Base-by-base conservation (phyloP, 2,888 invertebrate species). In the Camponotus fellah region DNA sequence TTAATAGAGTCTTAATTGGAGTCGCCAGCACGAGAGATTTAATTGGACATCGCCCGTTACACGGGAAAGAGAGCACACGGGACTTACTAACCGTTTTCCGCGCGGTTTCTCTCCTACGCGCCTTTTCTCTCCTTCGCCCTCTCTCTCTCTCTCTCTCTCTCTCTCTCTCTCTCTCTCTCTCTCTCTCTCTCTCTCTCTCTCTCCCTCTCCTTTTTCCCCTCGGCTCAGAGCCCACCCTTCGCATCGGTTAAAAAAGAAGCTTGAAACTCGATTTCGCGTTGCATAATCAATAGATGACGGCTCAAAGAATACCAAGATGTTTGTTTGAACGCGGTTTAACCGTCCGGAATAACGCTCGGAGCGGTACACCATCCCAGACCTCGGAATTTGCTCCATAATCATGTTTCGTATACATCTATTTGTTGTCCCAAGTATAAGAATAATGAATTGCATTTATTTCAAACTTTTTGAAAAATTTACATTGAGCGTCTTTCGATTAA, bases 1-100 rank as follows among this genome's bases (percentile, higher is more conserved):
- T 90, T 90, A 90, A 90, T 90, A 90, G 90, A 91, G 88, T 88
- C 91, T 90, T 90, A 90, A 90, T 90, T 90, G 91, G 90, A 91
- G 88, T 87, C 84, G 88, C 86, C 85, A 77, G 85, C 90, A 83
- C 90, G 90, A 90, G 88, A 85, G 91, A 85, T 91, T 91, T 90
- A 90, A 90, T 90, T 90, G 90, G 91, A 90, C 90, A 89, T 90
- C 89, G 72, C 71, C 80, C 87, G 88, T 83, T 64, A 62, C 56
- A 58, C 56, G 79, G 60, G 46, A 86, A 58, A 26, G 40, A 40
- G 62, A 72, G 72, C n/a, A 40, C n/a, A 40, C 26, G 17, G 37
- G 0, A 71, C 5, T n/a, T 56, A 71, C 58, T 43, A 56, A 40
- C 56, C 17, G 49, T 49, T 76, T 85, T 81, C 85, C 65, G 60